Conservation (phyloP, 2,888 invertebrate genomes). For the Cantharis flavilabris region DNA sequence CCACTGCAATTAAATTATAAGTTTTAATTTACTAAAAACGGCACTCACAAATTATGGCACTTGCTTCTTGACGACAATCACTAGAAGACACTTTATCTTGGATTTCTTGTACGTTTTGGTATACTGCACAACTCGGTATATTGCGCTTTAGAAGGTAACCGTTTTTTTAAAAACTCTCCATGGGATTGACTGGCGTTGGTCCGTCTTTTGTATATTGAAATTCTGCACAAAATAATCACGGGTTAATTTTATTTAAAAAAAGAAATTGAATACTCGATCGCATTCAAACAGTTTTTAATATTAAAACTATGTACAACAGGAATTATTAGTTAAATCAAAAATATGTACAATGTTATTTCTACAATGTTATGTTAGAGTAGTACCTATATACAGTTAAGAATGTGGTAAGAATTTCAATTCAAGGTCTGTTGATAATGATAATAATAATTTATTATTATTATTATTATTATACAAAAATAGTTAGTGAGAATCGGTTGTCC, state of each 20-base stretch:
- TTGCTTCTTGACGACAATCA: not conserved
- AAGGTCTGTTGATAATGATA: not conserved
- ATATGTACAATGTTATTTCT: constrained; percentile 3
- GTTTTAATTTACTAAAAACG: not conserved
- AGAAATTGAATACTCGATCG: not conserved
- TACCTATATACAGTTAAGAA: not conserved
- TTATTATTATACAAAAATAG: not conserved
- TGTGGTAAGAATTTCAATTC: not conserved
- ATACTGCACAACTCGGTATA: constrained; percentile 51
- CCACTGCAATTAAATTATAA: not conserved
- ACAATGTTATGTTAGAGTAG: constrained; percentile 6
- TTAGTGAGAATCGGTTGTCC: not conserved
- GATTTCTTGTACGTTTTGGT: constrained; percentile 31
- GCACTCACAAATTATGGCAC: not conserved
- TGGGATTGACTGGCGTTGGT: constrained; percentile 38
- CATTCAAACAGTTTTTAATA: not conserved
- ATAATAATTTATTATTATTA: not conserved
- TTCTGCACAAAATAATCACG: constrained; percentile 41
- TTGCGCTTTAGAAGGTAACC: constrained; percentile 44
- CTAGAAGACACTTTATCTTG: constrained; percentile 22
- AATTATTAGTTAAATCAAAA: not conserved
- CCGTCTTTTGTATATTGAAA: constrained; percentile 50
- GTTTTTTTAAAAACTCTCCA: constrained; percentile 37
- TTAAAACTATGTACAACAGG: not conserved
- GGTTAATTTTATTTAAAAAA: not conserved